A percentile compares a stretch with the other conserved stretches of the same genome.
Evolutionary conservation across 2,113 vertebrate genomes (phyloP).

Genomic region (Rhineura floridana): DNA sequence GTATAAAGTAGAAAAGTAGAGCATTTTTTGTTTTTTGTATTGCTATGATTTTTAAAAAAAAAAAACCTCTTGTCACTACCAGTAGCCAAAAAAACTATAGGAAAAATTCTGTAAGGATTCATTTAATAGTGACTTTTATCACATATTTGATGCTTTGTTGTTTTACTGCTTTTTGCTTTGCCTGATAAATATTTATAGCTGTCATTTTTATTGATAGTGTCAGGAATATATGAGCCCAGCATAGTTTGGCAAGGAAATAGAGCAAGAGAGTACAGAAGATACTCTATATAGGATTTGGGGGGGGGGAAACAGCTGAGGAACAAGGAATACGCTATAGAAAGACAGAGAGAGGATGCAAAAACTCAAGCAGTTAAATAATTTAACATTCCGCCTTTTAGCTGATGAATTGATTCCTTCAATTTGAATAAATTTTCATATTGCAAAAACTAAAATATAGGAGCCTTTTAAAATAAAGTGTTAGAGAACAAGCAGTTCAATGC

Average conservation of each 20-base stretch:
- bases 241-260: background rate
- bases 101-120: background rate
- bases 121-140: constrained; percentile 41
- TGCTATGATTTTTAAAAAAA: constrained; percentile 17
- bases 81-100: background rate
- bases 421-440: background rate
- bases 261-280: accelerated
- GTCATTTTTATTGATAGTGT: background rate
- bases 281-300: accelerated
- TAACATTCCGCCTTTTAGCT: background rate
- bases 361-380: background rate
- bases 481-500: background rate
- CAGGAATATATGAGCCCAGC: background rate
- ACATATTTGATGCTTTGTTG: background rate
- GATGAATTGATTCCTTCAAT: background rate
- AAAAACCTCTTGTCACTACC: background rate
- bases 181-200: constrained; percentile 15
- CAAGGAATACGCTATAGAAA: accelerated
- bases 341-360: background rate
- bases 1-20: background rate
- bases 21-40: background rate
- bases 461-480: background rate
- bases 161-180: constrained; percentile 15
- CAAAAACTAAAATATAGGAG: background rate
- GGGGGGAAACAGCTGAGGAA: background rate